Percentiles rank a stretch among this genome's conserved stretches.
These are phyloP conservation scores for Temnothorax rugatulus DNA, from an alignment of 2,888 invertebrate genomes.

Conservation along the genomic window DNA sequence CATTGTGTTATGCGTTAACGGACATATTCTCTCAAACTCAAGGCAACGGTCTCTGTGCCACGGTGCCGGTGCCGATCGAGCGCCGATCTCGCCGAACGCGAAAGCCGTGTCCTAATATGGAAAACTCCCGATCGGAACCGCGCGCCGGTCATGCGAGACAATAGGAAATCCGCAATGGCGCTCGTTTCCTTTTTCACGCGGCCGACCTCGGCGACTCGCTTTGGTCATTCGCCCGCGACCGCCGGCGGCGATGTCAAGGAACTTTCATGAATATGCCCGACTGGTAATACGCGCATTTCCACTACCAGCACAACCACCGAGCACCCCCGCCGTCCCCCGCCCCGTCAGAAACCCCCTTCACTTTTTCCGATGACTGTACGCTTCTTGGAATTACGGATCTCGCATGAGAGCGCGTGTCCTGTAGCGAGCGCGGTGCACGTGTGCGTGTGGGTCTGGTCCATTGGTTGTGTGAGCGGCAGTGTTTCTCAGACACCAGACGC, in stretches of 20 bases:
- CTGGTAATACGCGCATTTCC: constrained; percentile 70
- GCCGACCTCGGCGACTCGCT: constrained; percentile 60
- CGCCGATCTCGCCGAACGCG: neutral
- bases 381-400: constrained; percentile 83
- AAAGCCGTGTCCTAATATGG: constrained; percentile 16
- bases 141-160: constrained; percentile 37
- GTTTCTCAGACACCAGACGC: constrained; percentile 75
- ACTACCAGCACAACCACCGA: constrained; percentile 60
- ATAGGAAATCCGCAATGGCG: constrained; percentile 44
- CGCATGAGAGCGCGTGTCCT: constrained; percentile 64
- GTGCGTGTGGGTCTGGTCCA: constrained; percentile 74
- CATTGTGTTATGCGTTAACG: neutral
- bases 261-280: constrained; percentile 76
- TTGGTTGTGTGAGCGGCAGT: constrained; percentile 78
- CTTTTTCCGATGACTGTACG: constrained; percentile 83
- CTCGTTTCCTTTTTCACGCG: constrained; percentile 35
- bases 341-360: constrained; percentile 64
- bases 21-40: neutral
- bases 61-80: neutral
- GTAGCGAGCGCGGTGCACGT: constrained; percentile 25
- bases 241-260: constrained; percentile 75
- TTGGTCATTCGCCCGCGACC: constrained; percentile 71
- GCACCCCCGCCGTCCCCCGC: constrained; percentile 61
- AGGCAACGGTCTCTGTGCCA: neutral
- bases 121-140: constrained; percentile 33